Evolutionary conservation across 1,140 invertebrate species (phyloP).

Genomic region (Helicoverpa zea): DNA sequence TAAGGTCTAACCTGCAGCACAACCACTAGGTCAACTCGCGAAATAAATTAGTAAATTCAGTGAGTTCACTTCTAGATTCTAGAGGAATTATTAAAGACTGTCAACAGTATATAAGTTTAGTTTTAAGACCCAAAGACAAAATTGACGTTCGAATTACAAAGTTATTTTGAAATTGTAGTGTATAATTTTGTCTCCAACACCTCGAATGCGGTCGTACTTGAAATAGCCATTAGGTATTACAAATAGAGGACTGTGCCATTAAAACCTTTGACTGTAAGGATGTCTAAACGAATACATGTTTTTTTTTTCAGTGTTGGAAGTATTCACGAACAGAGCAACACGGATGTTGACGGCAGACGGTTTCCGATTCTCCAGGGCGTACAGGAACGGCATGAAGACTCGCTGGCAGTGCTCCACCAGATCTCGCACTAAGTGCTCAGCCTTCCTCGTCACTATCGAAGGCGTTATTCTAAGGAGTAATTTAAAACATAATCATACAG

Average conservation of each 20-base stretch:
- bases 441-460: constrained; percentile 42
- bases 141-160: too few species aligned
- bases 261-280: neutral
- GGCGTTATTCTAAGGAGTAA: constrained; percentile 47
- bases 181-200: too few species aligned
- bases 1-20: neutral
- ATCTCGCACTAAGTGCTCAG: constrained; percentile 50
- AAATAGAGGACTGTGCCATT: neutral
- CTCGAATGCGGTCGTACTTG: too few species aligned
- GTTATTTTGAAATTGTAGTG: too few species aligned
- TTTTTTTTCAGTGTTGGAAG: constrained; percentile 56
- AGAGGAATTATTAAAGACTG: neutral
- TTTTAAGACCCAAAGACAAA: too few species aligned
- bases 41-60: neutral
- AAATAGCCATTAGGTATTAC: neutral
- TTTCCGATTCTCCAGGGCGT: constrained; percentile 59
- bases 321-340: constrained; percentile 54
- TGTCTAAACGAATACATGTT: neutral
- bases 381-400: constrained; percentile 51
- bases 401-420: constrained; percentile 60
- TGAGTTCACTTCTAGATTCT: neutral
- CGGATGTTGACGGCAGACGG: constrained; percentile 57
- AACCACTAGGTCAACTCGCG: neutral
- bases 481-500: constrained; percentile 44
- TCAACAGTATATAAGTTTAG: too few species aligned